Conservation (phyloP, 1,140 invertebrate species). For the Drosophila kohkoa region DNA sequence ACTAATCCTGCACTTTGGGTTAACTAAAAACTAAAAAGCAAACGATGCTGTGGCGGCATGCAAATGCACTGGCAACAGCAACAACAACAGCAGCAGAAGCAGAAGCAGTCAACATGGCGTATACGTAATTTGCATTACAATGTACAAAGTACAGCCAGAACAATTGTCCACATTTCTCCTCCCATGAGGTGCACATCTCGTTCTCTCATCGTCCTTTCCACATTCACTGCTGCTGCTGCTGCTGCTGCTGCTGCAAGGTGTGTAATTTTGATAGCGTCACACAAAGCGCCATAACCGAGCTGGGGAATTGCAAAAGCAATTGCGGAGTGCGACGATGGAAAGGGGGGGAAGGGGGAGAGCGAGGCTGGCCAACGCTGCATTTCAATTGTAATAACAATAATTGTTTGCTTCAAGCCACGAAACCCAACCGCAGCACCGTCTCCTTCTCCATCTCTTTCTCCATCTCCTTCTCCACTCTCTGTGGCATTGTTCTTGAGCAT, state of each 20-base stretch:
- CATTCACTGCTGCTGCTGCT: slow-evolving; percentile 1
- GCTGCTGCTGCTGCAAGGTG: slow-evolving; percentile 59
- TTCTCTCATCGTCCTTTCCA: neutral
- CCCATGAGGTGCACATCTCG: neutral
- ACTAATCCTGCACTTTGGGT: slow-evolving; percentile 24
- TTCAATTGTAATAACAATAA: slow-evolving; percentile 81
- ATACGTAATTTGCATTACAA: slow-evolving; percentile 81
- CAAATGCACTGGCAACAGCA: slow-evolving; percentile 9
- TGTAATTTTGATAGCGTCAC: slow-evolving; percentile 74
- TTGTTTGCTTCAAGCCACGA: slow-evolving; percentile 57
- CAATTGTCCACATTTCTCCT: slow-evolving; percentile 8
- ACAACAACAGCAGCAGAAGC: no score
- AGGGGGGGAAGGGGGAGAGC: neutral
- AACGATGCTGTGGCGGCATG: slow-evolving; percentile 11
- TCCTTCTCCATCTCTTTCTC: slow-evolving; percentile 18
- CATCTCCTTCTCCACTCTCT: slow-evolving; percentile 27
- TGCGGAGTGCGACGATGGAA: neutral
- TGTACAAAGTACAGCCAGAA: slow-evolving; percentile 45
- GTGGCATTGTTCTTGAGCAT: neutral
- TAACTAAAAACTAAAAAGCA: slow-evolving; percentile 21
- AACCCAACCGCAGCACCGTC: slow-evolving; percentile 40
- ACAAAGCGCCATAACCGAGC: slow-evolving; percentile 59
- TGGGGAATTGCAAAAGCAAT: slow-evolving; percentile 18
- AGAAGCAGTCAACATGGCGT: slow-evolving; percentile 50
- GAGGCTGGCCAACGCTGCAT: slow-evolving; percentile 49